These are phyloP conservation scores for Graptemys geographica DNA, from an alignment of 2,797 vertebrate genomes.

Conservation along the genomic window DNA sequence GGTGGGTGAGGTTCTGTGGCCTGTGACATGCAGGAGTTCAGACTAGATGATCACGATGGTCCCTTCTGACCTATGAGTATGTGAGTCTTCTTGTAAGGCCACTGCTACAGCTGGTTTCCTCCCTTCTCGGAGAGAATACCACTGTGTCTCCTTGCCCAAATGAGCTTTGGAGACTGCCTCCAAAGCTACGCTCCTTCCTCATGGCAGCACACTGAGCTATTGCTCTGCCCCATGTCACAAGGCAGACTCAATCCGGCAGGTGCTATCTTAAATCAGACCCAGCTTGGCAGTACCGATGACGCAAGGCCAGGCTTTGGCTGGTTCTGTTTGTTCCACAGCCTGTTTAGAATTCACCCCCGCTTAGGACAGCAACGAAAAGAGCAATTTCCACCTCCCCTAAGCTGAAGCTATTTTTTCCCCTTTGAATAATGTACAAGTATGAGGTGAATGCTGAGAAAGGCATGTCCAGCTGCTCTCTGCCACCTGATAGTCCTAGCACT, in stretches of 20 bases:
- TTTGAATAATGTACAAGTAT: slow-evolving; percentile 72
- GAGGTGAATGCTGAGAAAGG: slow-evolving; percentile 79
- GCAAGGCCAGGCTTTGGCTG: not conserved
- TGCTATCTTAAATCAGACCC: not conserved
- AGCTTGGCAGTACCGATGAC: not conserved
- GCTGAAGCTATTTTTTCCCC: slow-evolving; percentile 65
- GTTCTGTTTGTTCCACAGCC: not conserved
- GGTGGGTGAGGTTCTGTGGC: not conserved
- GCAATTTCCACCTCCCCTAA: slow-evolving; percentile 34
- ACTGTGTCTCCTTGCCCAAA: not conserved
- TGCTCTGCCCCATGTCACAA: not conserved
- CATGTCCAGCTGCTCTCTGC: slow-evolving; percentile 86
- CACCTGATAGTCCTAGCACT: slow-evolving; percentile 77
- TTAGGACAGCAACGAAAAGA: slow-evolving; percentile 34
- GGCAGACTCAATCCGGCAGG: accelerated
- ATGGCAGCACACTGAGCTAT: not conserved
- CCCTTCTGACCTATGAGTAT: not conserved
- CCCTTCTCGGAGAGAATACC: slow-evolving; percentile 4
- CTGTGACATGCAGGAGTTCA: not conserved
- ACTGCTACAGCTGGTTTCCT: not conserved
- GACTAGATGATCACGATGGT: not conserved
- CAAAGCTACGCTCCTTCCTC: not conserved
- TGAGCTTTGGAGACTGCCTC: not conserved
- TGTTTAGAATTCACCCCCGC: not conserved
- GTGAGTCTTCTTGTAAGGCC: not conserved